Evolutionary conservation across 2,888 invertebrate genomes (phyloP).

Genomic region (Smittia sp.): DNA sequence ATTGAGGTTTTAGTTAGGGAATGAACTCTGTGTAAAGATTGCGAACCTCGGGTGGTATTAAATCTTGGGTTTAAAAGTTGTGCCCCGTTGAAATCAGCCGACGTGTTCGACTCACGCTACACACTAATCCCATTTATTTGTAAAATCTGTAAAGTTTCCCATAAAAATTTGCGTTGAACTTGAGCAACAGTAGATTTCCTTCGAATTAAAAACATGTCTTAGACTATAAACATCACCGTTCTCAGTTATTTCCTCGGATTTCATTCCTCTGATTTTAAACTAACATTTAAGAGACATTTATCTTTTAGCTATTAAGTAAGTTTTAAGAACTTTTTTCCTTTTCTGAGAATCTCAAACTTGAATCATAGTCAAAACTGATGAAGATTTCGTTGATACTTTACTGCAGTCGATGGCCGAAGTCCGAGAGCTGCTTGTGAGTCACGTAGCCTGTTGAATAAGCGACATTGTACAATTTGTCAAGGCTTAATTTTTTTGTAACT

Average conservation of each 20-base stretch:
- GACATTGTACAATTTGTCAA: not conserved
- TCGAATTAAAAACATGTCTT: constrained; percentile 2
- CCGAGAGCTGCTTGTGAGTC: constrained; percentile 48
- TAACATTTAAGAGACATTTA: constrained; percentile 6
- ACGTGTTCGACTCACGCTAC: too few relatives aligned
- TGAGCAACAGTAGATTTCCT: constrained; percentile 9
- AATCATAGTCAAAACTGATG: not conserved
- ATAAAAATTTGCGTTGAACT: not conserved
- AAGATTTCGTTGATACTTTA: not conserved
- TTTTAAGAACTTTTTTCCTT: not conserved
- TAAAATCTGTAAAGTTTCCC: not conserved
- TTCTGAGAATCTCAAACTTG: not conserved
- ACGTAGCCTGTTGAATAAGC: constrained; percentile 46
- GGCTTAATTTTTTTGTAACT: not conserved
- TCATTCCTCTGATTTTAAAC: not conserved
- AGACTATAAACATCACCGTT: not conserved
- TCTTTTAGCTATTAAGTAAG: not conserved
- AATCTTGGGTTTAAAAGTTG: too few relatives aligned
- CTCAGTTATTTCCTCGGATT: not conserved
- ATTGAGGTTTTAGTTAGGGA: too few relatives aligned
- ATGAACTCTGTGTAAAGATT: too few relatives aligned
- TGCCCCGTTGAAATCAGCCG: too few relatives aligned
- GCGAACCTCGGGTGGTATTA: too few relatives aligned
- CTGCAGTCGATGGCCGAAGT: constrained; percentile 46
- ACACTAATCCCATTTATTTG: not conserved